Evolutionary conservation across 1,140 invertebrate genomes (phyloP).

Genomic region (Drosophila kanapiae): DNA sequence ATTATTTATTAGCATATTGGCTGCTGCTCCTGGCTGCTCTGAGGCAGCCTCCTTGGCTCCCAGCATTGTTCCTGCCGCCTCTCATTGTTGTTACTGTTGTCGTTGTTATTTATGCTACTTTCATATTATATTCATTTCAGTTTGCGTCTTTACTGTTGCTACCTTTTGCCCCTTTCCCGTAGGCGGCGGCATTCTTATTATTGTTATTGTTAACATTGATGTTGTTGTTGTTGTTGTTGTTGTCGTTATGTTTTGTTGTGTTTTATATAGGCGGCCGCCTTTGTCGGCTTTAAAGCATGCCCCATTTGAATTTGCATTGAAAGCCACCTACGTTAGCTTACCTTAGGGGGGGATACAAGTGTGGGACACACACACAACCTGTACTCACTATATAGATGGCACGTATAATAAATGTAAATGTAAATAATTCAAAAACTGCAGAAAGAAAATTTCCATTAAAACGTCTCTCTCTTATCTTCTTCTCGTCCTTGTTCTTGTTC

Average conservation of each 20-base stretch:
- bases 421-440: constrained; percentile 82
- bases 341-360: constrained; percentile 3
- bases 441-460: constrained; percentile 83
- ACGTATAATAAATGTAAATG: constrained; percentile 74
- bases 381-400: constrained; percentile 67
- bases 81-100: constrained; percentile 49
- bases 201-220: constrained; percentile 57
- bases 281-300: constrained; percentile 66
- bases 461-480: constrained; percentile 80
- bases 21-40: constrained; percentile 28
- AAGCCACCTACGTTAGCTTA: constrained; percentile 19
- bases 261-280: constrained; percentile 17
- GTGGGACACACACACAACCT: constrained; percentile 37
- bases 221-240: constrained; percentile 48
- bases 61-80: constrained; percentile 40
- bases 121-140: constrained; percentile 78
- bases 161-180: constrained; percentile 37
- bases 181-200: constrained; percentile 48
- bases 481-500: constrained; percentile 70
- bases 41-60: constrained; percentile 10
- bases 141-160: constrained; percentile 65
- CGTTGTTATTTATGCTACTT: constrained; percentile 79
- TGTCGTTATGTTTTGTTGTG: constrained; percentile 32
- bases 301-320: constrained; percentile 78
- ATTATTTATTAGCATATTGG: constrained; percentile 82